A percentile compares a stretch with the other conserved stretches of the same genome.
Conservation (phyloP, 2,797 vertebrate genomes). For the Tragopan temminckii region DNA sequence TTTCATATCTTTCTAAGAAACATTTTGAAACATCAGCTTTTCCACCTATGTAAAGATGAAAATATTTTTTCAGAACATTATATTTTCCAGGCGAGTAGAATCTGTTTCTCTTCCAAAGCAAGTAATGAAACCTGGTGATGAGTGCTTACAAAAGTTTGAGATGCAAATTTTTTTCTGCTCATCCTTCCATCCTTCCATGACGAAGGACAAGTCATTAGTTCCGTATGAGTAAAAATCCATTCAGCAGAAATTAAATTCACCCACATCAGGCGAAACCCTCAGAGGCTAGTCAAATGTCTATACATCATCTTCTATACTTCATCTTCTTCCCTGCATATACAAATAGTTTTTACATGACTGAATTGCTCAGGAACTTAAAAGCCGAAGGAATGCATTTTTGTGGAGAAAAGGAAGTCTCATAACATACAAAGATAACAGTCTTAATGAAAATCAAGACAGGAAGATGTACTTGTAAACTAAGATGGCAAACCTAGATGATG, state of each 20-base stretch:
- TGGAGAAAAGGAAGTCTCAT: background rate
- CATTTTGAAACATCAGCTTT: background rate
- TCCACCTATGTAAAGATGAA: background rate
- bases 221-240: background rate
- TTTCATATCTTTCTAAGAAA: background rate
- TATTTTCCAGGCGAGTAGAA: background rate
- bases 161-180: background rate
- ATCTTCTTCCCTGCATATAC: background rate
- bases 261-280: background rate
- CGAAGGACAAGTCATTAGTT: background rate
- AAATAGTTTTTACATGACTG: background rate
- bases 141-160: background rate
- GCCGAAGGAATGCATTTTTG: background rate
- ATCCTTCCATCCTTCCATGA: background rate
- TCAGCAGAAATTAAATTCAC: background rate
- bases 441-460: background rate
- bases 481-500: background rate
- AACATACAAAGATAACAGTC: background rate
- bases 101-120: background rate
- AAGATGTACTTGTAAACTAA: background rate
- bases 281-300: background rate
- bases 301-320: background rate
- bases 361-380: background rate
- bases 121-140: background rate
- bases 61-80: background rate